Evolutionary conservation across 2,113 vertebrate species (phyloP), one percentile per base, ranked within the genome.

Genomic region (Galbula dea): DNA sequence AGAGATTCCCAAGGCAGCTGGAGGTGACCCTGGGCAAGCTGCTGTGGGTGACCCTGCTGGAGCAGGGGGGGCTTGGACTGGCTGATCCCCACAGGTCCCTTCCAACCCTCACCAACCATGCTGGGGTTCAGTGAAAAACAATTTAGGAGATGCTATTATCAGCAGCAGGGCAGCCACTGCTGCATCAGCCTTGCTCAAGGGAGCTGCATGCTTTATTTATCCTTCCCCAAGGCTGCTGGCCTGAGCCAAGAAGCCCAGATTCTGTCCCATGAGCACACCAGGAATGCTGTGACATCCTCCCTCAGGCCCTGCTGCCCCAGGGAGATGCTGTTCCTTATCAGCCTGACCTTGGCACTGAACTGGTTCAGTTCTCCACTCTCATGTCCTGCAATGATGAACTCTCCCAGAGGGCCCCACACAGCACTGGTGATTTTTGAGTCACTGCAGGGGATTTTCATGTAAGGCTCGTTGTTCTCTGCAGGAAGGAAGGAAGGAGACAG

Each of bases 401-500:
- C 99, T 24, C 99, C 99, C 45, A 99, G 97, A 0, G 99, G 99
- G 5, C 99, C 99, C 99, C 99, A 99, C 45, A 99, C 99, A 0
- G 99, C 99, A 32, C 99, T 99, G 22, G 99, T 99, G 96, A 99
- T 99, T 96, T 99, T 99, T 30, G 98, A 98, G 1, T 99, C 99
- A 0, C 92, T 99, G 97, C 98, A 99, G 20, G 99, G 98, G 20
- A 99, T 96, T 19, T 98, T 98, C 97, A 98, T 97, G 96, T 99
- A 99, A 5, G 99, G 99, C 95, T 99, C 98, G 49, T 99, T 99
- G 96, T 98, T 98, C 72, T 98, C 99, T 99, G 97, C 37, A 54
- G 75, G 77, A 27, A 27, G 62, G 86, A 51, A 37, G 16, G 24
- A 36, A 51, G 32, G 26, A 32, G 61, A 86, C 48, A 91, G 39